Evolutionary conservation across 2,113 vertebrate genomes (phyloP).

Genomic region (Oncorhynchus kisutch): DNA sequence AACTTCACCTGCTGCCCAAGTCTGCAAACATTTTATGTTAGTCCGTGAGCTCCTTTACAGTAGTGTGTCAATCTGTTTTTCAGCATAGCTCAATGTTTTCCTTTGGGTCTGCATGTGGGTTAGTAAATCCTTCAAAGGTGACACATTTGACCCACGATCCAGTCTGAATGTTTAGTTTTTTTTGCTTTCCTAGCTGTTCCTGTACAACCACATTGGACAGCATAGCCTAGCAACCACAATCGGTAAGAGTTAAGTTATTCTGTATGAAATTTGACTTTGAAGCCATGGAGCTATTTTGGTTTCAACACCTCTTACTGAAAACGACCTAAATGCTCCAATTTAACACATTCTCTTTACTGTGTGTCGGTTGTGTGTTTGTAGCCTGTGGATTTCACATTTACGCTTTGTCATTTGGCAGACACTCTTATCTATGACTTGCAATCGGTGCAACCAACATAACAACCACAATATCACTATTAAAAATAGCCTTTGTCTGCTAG

Average conservation of each 20-base stretch:
- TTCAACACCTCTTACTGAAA: neutral
- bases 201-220: slow-evolving; percentile 89
- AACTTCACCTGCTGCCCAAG: neutral
- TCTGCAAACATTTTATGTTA: neutral
- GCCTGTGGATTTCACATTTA: too few species aligned
- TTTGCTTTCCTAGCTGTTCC: slow-evolving; percentile 79
- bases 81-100: slow-evolving; percentile 38
- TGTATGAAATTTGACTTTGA: neutral
- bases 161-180: neutral
- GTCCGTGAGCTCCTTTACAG: neutral
- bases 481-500: too few species aligned
- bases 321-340: neutral
- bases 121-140: neutral
- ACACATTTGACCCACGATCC: neutral
- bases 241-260: slow-evolving; percentile 67
- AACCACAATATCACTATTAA: too few species aligned
- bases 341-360: too few species aligned
- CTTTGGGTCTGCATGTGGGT: slow-evolving; percentile 26
- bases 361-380: too few species aligned
- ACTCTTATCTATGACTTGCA: too few species aligned
- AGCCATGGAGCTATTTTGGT: neutral
- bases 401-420: too few species aligned
- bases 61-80: slow-evolving; percentile 1
- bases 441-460: too few species aligned
- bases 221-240: slow-evolving; percentile 78